Percentiles rank a stretch among this genome's conserved stretches.
Conservation (phyloP, 2,113 vertebrate species). For the Sphyrna mokarran region DNA sequence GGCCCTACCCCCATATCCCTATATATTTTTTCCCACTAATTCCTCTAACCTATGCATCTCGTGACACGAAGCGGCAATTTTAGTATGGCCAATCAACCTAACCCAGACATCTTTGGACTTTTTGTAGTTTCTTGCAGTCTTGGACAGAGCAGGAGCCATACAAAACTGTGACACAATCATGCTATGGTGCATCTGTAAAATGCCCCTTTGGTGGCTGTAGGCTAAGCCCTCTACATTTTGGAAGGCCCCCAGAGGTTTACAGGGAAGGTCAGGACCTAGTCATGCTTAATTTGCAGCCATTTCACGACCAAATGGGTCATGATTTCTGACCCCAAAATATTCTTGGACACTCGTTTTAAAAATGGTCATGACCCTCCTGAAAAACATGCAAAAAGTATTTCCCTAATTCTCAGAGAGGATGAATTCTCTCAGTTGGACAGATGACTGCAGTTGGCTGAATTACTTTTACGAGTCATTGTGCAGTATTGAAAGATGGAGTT, state of each 20-base stretch:
- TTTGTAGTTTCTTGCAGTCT: too few relatives aligned
- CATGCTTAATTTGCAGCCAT: background rate
- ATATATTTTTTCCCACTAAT: too few relatives aligned
- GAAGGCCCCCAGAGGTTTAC: background rate
- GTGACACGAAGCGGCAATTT: too few relatives aligned
- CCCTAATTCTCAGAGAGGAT: background rate
- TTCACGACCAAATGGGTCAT: background rate
- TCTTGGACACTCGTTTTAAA: background rate
- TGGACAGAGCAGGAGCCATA: too few relatives aligned
- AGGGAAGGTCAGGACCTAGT: background rate
- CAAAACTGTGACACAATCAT: too few relatives aligned
- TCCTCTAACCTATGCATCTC: too few relatives aligned
- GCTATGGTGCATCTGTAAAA: too few relatives aligned
- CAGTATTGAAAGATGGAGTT: background rate
- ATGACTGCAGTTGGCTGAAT: background rate
- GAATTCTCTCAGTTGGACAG: background rate
- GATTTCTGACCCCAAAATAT: background rate
- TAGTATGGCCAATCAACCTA: too few relatives aligned
- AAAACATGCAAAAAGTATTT: background rate
- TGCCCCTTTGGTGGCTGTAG: background rate
- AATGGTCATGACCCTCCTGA: background rate
- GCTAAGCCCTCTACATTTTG: background rate
- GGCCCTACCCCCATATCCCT: too few relatives aligned
- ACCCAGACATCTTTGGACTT: too few relatives aligned
- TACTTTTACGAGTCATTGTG: background rate